Evolutionary conservation across 2,888 invertebrate genomes (phyloP).

Genomic region (Mythimna vitellina): DNA sequence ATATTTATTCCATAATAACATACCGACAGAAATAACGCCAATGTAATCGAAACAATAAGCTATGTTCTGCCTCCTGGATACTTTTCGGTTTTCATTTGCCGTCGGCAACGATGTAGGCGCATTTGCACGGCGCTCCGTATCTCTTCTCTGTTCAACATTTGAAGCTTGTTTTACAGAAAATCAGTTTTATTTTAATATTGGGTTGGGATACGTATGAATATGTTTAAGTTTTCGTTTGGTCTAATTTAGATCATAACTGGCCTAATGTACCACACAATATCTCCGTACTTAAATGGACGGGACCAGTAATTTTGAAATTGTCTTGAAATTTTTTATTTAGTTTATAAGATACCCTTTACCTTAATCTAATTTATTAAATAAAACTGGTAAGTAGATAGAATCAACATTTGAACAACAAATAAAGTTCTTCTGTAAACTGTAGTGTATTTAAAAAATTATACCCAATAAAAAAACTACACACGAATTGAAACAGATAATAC

Average conservation of each 20-base stretch:
- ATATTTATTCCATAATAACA: constrained; percentile 1
- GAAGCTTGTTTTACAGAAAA: constrained; percentile 23
- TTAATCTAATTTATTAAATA: background rate
- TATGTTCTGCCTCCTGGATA: constrained; percentile 20
- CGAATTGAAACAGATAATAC: background rate
- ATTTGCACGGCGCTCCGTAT: constrained; percentile 66
- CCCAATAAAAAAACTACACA: background rate
- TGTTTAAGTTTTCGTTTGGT: background rate
- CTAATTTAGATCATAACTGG: background rate
- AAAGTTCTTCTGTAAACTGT: background rate
- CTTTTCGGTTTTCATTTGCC: constrained; percentile 57
- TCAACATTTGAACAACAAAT: background rate
- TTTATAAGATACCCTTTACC: background rate
- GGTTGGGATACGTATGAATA: background rate
- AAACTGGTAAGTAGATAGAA: background rate
- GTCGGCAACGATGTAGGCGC: constrained; percentile 71
- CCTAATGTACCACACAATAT: background rate
- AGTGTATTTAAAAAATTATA: background rate
- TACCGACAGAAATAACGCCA: background rate
- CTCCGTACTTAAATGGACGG: background rate
- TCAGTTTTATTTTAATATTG: background rate
- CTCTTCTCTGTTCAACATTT: constrained; percentile 26
- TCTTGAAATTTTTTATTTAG: background rate
- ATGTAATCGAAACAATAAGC: constrained; percentile 2
- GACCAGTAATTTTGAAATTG: background rate